Base-by-base conservation (phyloP, 2,113 vertebrate species). In the Tragelaphus imberbis region DNA sequence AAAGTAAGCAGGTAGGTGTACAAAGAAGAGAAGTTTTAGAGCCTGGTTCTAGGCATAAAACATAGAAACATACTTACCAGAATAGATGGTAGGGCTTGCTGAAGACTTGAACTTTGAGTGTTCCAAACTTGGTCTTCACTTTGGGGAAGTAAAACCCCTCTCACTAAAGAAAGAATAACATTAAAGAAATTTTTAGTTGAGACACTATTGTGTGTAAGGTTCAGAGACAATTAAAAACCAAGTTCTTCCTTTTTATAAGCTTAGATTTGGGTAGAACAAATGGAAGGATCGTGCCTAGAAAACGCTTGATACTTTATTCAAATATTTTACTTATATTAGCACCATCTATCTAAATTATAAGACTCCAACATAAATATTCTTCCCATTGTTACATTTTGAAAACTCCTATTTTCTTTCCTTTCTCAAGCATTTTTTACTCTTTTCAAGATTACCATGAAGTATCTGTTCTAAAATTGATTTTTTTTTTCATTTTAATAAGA, bases 141-240 rank as follows among this genome's bases (percentile, higher is more conserved):
- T 14, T 91, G 55, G 27, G 98, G 59, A 19, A 97, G 95, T 1
- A 98, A 84, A 96, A 98, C 96, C 97, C 98, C 99, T 98, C 98
- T 99, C 95, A 99, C 99, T 99, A 96, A 94, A 93, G 90, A 98
- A 98, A 97, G 3, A 98, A 1, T 36, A 85, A 93, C 15, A 79
- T 77, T 88, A 91, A 88, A 81, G 47, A 94, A 96, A 88, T 75
- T 94, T 97, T 84, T 79, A 95, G 30, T 49, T 51, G n/a, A 96
- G 30, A 81, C 6, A 16, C 2, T 90, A 23, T 3, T 81, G 16
- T 53, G 71, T 63, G 81, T 93, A 87, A 88, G 68, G 40, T 88
- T 25, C 53, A 92, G 19, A 8, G 53, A 63, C 33, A 90, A 92
- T 16, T 79, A 63, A 94, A 90, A 89, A 77, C 9, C 12, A 93